Conservation (phyloP, 2,888 invertebrate species). For the Oscheius sp. region DNA sequence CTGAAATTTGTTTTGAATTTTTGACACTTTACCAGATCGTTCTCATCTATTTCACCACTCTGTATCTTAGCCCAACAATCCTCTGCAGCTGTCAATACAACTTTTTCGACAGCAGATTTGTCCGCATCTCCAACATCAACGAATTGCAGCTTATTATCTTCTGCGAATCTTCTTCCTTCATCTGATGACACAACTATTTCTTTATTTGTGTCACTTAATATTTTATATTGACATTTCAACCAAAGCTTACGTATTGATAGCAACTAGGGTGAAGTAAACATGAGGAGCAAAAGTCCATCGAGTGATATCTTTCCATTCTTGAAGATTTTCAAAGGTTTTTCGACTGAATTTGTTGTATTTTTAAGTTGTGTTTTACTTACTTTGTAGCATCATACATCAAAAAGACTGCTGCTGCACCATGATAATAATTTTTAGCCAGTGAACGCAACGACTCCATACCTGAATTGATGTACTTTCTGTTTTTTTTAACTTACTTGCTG, state of each 20-base stretch:
- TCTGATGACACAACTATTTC: not conserved
- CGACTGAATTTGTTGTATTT: not conserved
- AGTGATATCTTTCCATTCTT: constrained; percentile 7
- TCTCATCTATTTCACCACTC: constrained; percentile 8
- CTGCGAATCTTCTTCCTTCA: constrained; percentile 9
- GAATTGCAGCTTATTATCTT: not conserved
- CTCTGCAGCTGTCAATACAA: not conserved
- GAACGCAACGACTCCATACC: constrained; percentile 24
- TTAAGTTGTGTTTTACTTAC: not conserved
- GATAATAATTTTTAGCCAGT: constrained; percentile 11
- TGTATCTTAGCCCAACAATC: constrained; percentile 2
- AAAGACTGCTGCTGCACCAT: constrained; percentile 16
- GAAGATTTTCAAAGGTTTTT: constrained; percentile 2
- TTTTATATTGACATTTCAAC: not conserved
- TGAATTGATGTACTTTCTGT: too few relatives aligned
- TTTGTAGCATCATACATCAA: constrained; percentile 2
- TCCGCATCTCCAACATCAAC: constrained; percentile 13
- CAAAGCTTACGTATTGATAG: constrained; percentile 4
- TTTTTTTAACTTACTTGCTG: too few relatives aligned
- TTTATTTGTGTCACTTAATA: constrained; percentile 3
- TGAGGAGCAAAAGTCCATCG: constrained; percentile 7
- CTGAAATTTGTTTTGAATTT: not conserved
- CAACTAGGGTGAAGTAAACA: not conserved
- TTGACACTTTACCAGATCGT: not conserved
- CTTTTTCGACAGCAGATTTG: constrained; percentile 1